A percentile compares a stretch with the other conserved stretches of the same genome.
Conservation (phyloP, 2,797 vertebrate species). For the Danio jaintianensis region DNA sequence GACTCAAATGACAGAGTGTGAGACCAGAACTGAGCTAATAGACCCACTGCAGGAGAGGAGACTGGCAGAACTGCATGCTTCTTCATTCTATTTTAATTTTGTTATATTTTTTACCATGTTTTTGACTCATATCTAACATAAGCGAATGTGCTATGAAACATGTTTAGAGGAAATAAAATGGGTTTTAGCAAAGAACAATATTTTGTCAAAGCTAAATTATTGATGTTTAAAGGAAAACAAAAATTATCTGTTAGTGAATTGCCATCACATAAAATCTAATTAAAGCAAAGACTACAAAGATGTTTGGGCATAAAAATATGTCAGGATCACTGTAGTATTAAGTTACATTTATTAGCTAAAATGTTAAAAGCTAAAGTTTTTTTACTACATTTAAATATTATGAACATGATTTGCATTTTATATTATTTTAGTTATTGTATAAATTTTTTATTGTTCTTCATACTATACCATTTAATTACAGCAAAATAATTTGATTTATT, state of each 20-base stretch:
- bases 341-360: too few relatives aligned
- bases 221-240: too few relatives aligned
- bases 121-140: background rate
- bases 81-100: background rate
- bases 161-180: background rate
- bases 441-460: too few relatives aligned
- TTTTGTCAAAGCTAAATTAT: background rate
- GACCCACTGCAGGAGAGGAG: conserved; percentile 69
- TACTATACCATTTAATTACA: too few relatives aligned
- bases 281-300: background rate
- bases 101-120: background rate
- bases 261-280: background rate
- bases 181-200: too few relatives aligned
- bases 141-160: background rate
- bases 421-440: too few relatives aligned
- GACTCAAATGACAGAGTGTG: conserved; percentile 78
- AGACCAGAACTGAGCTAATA: conserved; percentile 79
- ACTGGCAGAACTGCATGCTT: conserved; percentile 53
- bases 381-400: background rate
- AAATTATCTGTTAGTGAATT: background rate
- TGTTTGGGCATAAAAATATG: too few relatives aligned
- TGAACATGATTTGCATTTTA: background rate
- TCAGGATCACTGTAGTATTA: too few relatives aligned
- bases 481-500: too few relatives aligned
- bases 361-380: background rate